A percentile compares a stretch with the other conserved stretches of the same genome.
Evolutionary conservation across 2,113 vertebrate species (phyloP).

Genomic region (Podiceps cristatus): DNA sequence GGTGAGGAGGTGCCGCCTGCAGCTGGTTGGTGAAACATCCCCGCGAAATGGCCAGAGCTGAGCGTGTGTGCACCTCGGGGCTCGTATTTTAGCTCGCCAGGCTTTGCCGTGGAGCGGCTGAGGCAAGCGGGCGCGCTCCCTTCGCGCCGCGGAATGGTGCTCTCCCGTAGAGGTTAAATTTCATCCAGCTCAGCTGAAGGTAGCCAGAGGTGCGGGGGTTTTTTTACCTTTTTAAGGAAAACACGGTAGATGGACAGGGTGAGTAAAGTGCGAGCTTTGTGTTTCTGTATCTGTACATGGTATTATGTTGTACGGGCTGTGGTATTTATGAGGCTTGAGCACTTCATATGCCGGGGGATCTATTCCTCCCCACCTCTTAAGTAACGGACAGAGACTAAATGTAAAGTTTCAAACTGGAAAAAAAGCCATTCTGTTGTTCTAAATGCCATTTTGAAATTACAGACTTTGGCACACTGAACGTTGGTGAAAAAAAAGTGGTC

Average conservation of each 20-base stretch:
- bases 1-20: not conserved
- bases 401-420: not conserved
- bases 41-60: not conserved
- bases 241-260: accelerated
- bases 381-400: not conserved
- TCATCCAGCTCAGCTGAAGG: accelerated
- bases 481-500: not conserved
- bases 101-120: not conserved
- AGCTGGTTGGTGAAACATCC: not conserved
- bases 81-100: accelerated
- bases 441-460: not conserved
- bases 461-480: not conserved
- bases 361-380: accelerated
- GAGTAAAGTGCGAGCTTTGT: not conserved
- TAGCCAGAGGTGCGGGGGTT: not conserved
- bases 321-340: not conserved
- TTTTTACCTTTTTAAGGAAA: not conserved
- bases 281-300: accelerated
- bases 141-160: too few relatives aligned
- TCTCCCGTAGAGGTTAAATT: not conserved
- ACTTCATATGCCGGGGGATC: accelerated
- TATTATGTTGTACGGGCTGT: accelerated
- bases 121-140: not conserved
- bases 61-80: not conserved
- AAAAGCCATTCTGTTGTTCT: not conserved